A percentile compares a stretch with the other conserved stretches of the same genome.
Evolutionary conservation across 2,113 vertebrate genomes (phyloP).

Genomic region (Holacanthus passer): DNA sequence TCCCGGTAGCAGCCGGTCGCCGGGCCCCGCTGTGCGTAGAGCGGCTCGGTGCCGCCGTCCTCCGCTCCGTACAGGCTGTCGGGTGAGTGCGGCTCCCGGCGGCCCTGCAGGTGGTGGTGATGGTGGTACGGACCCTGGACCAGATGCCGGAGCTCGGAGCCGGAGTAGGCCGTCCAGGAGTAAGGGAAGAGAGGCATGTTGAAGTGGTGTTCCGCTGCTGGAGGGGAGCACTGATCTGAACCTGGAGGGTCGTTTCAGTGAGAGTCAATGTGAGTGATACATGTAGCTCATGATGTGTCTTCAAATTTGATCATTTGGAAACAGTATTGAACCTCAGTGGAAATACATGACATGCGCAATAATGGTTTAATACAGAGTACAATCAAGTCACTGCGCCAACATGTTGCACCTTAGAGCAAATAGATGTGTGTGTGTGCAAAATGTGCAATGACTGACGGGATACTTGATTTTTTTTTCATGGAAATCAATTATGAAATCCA

Average conservation of each 20-base stretch:
- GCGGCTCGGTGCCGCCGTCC: slow-evolving; percentile 80
- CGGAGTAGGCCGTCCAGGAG: slow-evolving; percentile 89
- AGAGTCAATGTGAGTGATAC: neutral
- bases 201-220: slow-evolving; percentile 83
- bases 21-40: slow-evolving; percentile 68
- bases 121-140: slow-evolving; percentile 81
- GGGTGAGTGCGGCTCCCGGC: slow-evolving; percentile 82
- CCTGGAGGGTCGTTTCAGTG: slow-evolving; percentile 79
- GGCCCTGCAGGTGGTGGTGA: slow-evolving; percentile 50
- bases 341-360: neutral
- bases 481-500: neutral
- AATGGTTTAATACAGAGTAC: neutral
- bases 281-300: neutral
- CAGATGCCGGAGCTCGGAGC: slow-evolving; percentile 88
- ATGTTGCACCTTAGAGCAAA: neutral
- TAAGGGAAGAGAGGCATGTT: slow-evolving; percentile 89
- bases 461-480: neutral
- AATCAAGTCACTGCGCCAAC: neutral
- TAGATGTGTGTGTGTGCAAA: neutral
- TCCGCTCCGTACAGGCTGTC: slow-evolving; percentile 82
- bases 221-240: slow-evolving; percentile 87
- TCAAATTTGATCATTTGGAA: neutral
- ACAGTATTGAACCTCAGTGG: neutral
- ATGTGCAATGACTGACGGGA: neutral
- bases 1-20: slow-evolving; percentile 83